Conservation (phyloP, 2,888 invertebrate species). For the Brachypalpus laphriformis region DNA sequence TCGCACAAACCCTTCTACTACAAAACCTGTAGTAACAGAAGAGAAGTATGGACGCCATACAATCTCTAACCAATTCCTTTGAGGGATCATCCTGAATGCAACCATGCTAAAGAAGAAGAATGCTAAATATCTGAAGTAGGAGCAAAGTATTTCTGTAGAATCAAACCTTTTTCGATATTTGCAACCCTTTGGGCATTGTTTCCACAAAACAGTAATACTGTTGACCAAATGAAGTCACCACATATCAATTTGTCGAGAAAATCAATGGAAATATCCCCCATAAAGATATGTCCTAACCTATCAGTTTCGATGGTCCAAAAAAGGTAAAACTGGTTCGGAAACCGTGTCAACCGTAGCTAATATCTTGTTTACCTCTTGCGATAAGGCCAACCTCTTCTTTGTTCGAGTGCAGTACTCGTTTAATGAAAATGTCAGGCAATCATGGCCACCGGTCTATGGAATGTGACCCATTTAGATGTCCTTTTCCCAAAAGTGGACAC, state of each 20-base stretch:
- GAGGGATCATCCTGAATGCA: too few species aligned
- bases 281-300: not conserved
- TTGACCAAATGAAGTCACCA: not conserved
- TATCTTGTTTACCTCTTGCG: slow-evolving; percentile 51
- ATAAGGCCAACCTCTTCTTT: slow-evolving; percentile 25
- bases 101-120: too few species aligned
- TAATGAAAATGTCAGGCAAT: slow-evolving; percentile 65
- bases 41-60: too few species aligned
- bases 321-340: slow-evolving; percentile 14
- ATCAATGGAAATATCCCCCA: slow-evolving; percentile 29
- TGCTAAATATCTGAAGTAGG: too few species aligned
- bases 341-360: slow-evolving; percentile 55
- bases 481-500: slow-evolving; percentile 12
- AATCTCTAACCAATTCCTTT: too few species aligned
- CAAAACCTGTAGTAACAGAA: too few species aligned
- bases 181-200: too few species aligned
- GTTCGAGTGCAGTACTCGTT: slow-evolving; percentile 30
- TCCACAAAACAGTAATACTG: not conserved
- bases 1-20: too few species aligned
- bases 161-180: too few species aligned
- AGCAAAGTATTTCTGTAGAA: too few species aligned
- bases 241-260: not conserved
- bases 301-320: slow-evolving; percentile 44
- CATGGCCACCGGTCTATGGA: slow-evolving; percentile 62
- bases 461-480: slow-evolving; percentile 63